Evolutionary conservation across 2,113 vertebrate species (phyloP), one percentile per base, ranked within the genome.

Genomic region (Cathartes aura): DNA sequence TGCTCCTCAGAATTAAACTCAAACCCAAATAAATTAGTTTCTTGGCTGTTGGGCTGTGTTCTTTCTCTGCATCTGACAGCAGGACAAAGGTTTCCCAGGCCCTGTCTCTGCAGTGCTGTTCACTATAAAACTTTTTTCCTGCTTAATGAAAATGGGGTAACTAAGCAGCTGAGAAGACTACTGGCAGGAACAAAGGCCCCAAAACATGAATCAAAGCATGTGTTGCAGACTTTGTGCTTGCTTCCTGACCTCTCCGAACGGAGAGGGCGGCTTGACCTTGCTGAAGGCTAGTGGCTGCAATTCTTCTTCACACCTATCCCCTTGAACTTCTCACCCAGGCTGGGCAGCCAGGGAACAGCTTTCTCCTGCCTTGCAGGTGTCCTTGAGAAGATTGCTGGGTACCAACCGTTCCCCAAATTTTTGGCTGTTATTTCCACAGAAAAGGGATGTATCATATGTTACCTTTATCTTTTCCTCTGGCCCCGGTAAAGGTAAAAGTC

Each of bases 151-250:
- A 88, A 32, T 16, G 11, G 34, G 8, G 47, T 12, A 68, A 70
- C 20, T 24, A 15, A 34, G 11, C 21, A 50, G 15, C 8, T 53
- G 43, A 82, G 50, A 30, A 64, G 36, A 56, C 14, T 38, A 7
- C 17, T 75, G 21, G 9, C 48, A 55, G 30, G 40, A 36, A 63
- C 8, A 17, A 55, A 43, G 47, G 48, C 47, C 30, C 53, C 7
- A 34, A 67, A 34, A 4, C 3, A 0, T 6, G 9, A 42, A 48
- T 73, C n/a, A 15, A 34, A 24, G 12, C 6, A 1, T 16, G 19
- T 38, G n/a, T 24, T 43, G 47, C n/a, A 62, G 53, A 10, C 30
- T 55, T 52, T 23, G 34, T 43, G 19, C 26, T 48, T 7, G 0
- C 45, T 55, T 79, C 73, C 58, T 12, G 34, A 52, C 23, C 36